Percentiles rank a stretch among this genome's conserved stretches.
Evolutionary conservation across 2,888 invertebrate species (phyloP).

Genomic region (Chromoteleia sp.): DNA sequence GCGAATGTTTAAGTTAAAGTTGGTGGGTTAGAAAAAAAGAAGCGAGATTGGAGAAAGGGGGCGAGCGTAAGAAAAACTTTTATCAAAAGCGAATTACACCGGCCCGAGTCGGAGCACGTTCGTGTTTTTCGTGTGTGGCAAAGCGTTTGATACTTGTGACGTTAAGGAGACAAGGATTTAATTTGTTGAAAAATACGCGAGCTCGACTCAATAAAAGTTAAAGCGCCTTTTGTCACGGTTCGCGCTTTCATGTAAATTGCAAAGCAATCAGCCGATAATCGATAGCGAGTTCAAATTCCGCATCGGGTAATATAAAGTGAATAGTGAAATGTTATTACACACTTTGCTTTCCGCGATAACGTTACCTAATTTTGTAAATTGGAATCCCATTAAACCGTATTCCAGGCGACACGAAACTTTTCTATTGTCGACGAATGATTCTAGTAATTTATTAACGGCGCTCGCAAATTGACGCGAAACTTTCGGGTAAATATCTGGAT

Average conservation of each 20-base stretch:
- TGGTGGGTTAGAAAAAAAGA: too few species aligned
- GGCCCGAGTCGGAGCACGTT: neutral
- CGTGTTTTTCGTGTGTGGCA: conserved; percentile 15
- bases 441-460: conserved; percentile 11
- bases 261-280: conserved; percentile 14
- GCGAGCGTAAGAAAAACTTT: conserved; percentile 20
- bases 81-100: conserved; percentile 26
- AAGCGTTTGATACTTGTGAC: neutral
- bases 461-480: neutral
- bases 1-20: too few species aligned
- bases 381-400: conserved; percentile 12
- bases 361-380: conserved; percentile 14
- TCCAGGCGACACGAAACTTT: conserved; percentile 20
- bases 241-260: conserved; percentile 10
- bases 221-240: conserved; percentile 4
- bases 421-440: conserved; percentile 13
- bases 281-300: conserved; percentile 3
- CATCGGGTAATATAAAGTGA: conserved; percentile 2
- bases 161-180: conserved; percentile 5
- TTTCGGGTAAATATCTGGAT: conserved; percentile 12
- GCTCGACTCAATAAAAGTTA: neutral
- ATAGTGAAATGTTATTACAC: conserved; percentile 20
- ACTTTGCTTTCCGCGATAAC: conserved; percentile 4
- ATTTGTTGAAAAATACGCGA: conserved; percentile 18
- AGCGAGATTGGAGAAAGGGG: conserved; percentile 12